A percentile compares a stretch with the other conserved stretches of the same genome.
phyloP scores from a whole-genome alignment of 2,888 invertebrate genomes.

The Zygaena filipendulae region DNA sequence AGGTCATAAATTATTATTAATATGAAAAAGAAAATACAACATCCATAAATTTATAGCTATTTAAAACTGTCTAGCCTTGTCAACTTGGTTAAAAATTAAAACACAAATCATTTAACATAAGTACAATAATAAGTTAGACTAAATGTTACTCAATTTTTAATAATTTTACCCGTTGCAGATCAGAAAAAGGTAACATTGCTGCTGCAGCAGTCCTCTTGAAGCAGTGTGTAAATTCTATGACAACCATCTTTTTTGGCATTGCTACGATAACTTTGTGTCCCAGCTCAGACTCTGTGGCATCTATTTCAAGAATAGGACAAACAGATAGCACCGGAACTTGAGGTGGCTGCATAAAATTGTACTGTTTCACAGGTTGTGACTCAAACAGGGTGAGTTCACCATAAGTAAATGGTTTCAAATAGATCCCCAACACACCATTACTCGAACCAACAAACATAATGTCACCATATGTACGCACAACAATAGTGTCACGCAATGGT shows the following conservation, averaged over 20 bases:
- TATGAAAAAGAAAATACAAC: too few relatives aligned
- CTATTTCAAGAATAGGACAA: slow-evolving; percentile 40
- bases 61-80: too few relatives aligned
- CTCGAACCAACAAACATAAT: slow-evolving; percentile 42
- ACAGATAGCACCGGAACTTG: slow-evolving; percentile 36
- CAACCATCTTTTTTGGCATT: slow-evolving; percentile 46
- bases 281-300: slow-evolving; percentile 33
- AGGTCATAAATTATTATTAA: too few relatives aligned
- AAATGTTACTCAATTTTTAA: slow-evolving; percentile 17
- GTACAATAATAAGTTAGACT: too few relatives aligned
- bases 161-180: slow-evolving; percentile 18
- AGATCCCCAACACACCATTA: slow-evolving; percentile 40
- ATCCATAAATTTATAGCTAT: too few relatives aligned
- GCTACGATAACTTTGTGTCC: slow-evolving; percentile 42
- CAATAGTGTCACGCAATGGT: slow-evolving; percentile 31
- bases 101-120: too few relatives aligned
- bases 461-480: slow-evolving; percentile 37
- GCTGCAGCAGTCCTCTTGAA: slow-evolving; percentile 23
- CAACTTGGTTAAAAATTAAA: too few relatives aligned
- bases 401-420: slow-evolving; percentile 30
- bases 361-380: slow-evolving; percentile 34
- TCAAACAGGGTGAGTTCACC: slow-evolving; percentile 37
- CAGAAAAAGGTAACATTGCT: slow-evolving; percentile 26
- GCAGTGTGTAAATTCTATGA: slow-evolving; percentile 33
- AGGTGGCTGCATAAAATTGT: slow-evolving; percentile 35